These are phyloP conservation scores for Amphimedon queenslandica DNA, from an alignment of 37 sponge, comb jelly and placozoan genomes.

Conservation along the genomic window DNA sequence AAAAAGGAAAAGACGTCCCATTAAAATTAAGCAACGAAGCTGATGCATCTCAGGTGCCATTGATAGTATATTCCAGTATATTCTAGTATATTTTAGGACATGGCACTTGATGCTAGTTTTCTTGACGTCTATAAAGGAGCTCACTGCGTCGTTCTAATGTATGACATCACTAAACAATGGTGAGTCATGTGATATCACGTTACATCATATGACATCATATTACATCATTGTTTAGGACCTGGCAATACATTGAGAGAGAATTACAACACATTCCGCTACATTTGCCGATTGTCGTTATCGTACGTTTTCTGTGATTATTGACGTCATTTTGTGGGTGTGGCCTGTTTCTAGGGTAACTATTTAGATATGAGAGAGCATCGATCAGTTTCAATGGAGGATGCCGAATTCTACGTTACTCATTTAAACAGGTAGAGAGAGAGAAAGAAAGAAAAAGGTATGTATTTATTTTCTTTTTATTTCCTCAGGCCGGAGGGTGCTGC, in stretches of 20 bases:
- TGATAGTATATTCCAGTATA: too few species aligned
- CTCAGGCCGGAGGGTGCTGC: slow-evolving; percentile 76
- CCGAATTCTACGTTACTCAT: slow-evolving; percentile 33
- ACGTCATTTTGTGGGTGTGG: slow-evolving; percentile 7
- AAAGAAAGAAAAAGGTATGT: too few species aligned
- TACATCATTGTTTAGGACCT: slow-evolving; percentile 66
- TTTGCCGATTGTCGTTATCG: slow-evolving; percentile 85
- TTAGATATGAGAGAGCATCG: slow-evolving; percentile 82
- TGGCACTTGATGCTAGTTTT: slow-evolving; percentile 78
- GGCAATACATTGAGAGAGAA: slow-evolving; percentile 84
- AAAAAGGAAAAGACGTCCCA: too few species aligned
- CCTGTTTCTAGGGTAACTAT: slow-evolving; percentile 62
- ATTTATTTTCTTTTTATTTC: neutral
- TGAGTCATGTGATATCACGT: slow-evolving; percentile 18
- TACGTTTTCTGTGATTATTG: slow-evolving; percentile 27
- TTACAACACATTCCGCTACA: slow-evolving; percentile 72
- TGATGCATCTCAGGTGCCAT: too few species aligned
- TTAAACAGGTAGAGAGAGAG: slow-evolving; percentile 55
- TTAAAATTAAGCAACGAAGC: too few species aligned
- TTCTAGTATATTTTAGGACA: too few species aligned
- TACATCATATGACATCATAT: neutral
- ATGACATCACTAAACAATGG: slow-evolving; percentile 92
- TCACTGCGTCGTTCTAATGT: slow-evolving; percentile 78
- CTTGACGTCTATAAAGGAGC: slow-evolving; percentile 91
- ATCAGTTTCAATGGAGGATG: slow-evolving; percentile 51